Evolutionary conservation across 1,140 invertebrate genomes (phyloP), one percentile per base, ranked within the genome.

Genomic region (Archegozetes longisetosus): DNA sequence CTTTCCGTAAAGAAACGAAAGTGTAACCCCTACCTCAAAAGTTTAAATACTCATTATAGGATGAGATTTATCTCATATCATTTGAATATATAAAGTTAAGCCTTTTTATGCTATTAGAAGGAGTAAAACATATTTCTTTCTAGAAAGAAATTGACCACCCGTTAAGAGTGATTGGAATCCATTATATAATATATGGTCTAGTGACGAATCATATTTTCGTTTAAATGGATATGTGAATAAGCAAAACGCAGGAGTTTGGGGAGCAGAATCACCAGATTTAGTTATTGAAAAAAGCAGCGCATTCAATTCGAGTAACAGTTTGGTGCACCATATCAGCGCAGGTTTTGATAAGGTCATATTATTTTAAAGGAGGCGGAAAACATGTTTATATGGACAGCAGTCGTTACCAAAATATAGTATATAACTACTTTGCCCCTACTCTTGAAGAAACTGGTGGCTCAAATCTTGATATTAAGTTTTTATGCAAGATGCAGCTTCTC

Each of bases 231-330:
- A 25, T 17, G 64, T 67, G 13, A 66, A 66, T 47, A 61, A 57
- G 28, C 64, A 63, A 40, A 66, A 67, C 54, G 29, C 56, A 1
- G 1, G 64, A 25, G 61, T 64, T 49, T 66, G 63, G 64, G 61
- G 63, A 13, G 54, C 46, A 9, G 48, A 62, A 53, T 60, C 63
- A 24, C 64, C 60, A 6, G 55, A 66, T 32, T 50, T 48, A n/a
- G 24, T 47, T 27, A n/a, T 46, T 3, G 59, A 65, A n/a, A 47
- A 28, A 6, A 9, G 24, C 26, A 53, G 40, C 25, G 2, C 47
- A 4, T 26, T 25, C 3, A 1, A 17, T 25, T n/a, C 52, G 56
- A 40, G 2, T 61, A 12, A n/a, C 24, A 14, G 50, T 62, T 48
- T 62, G 61, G 61, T 32, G 27, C 28, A 24, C 55, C n/a, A 28